Evolutionary conservation across 1,140 invertebrate genomes (phyloP).

Genomic region (Penaeus vannamei): DNA sequence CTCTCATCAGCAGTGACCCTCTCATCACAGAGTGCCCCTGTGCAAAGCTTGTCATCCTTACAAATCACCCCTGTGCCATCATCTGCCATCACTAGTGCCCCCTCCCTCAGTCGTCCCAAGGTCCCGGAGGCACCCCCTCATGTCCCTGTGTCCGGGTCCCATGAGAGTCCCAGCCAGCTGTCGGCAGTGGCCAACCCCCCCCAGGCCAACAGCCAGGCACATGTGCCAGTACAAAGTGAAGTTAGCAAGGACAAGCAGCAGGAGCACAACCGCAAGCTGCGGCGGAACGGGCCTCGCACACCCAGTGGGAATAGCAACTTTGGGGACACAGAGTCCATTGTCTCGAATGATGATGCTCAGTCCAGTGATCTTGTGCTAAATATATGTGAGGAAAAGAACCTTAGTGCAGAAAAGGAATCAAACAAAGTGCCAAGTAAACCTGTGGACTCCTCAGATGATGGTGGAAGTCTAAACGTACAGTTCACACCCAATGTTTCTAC

Average conservation of each 20-base stretch:
- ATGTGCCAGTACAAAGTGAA: slow-evolving; percentile 20
- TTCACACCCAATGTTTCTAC: slow-evolving; percentile 60
- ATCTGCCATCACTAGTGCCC: slow-evolving; percentile 33
- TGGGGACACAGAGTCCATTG: slow-evolving; percentile 62
- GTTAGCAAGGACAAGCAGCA: slow-evolving; percentile 58
- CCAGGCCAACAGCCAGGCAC: slow-evolving; percentile 12
- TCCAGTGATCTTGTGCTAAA: slow-evolving; percentile 62
- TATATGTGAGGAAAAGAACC: slow-evolving; percentile 67
- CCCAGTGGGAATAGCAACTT: slow-evolving; percentile 66
- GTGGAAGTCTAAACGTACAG: slow-evolving; percentile 60
- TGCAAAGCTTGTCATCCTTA: neutral
- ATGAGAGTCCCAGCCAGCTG: slow-evolving; percentile 48
- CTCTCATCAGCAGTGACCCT: slow-evolving; percentile 29
- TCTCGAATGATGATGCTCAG: slow-evolving; percentile 61
- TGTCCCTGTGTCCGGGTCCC: neutral
- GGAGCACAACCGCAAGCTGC: slow-evolving; percentile 55
- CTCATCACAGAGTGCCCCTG: slow-evolving; percentile 7
- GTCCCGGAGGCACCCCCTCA: slow-evolving; percentile 39
- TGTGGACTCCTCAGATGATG: slow-evolving; percentile 61
- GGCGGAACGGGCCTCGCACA: slow-evolving; percentile 59
- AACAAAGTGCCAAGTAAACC: slow-evolving; percentile 62
- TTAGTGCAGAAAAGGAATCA: slow-evolving; percentile 62
- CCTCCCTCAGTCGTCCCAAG: slow-evolving; percentile 46
- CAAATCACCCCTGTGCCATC: slow-evolving; percentile 42
- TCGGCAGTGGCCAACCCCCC: slow-evolving; percentile 39